These are phyloP conservation scores for Tragelaphus eurycerus DNA, from an alignment of 2,797 vertebrate species.

Conservation along the genomic window DNA sequence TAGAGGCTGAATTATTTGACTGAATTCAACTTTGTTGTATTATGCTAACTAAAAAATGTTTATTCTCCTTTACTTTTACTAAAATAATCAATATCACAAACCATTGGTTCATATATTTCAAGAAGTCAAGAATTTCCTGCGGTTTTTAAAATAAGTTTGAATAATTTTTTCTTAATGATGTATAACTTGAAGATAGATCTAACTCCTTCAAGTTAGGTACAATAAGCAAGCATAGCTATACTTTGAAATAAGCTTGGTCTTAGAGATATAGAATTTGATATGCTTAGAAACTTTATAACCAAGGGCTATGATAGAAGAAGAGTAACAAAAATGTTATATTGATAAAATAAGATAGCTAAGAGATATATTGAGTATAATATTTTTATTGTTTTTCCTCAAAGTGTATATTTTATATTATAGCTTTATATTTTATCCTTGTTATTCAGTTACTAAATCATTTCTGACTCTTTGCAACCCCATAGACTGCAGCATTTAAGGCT, in stretches of 20 bases:
- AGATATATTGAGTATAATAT: not conserved
- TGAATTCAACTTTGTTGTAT: slow-evolving; percentile 55
- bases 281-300: not conserved
- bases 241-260: not conserved
- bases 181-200: not conserved
- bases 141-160: not conserved
- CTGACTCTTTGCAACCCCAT: not conserved
- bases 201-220: not conserved
- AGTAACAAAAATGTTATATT: not conserved
- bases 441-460: not conserved
- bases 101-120: not conserved
- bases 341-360: not conserved
- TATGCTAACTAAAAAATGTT: not conserved
- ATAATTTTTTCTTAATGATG: not conserved
- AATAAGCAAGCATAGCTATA: not conserved
- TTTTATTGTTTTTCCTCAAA: not conserved
- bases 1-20: slow-evolving; percentile 41
- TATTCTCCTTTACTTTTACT: slow-evolving; percentile 31
- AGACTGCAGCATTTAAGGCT: not conserved
- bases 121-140: not conserved
- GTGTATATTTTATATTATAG: not conserved
- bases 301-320: not conserved
- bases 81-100: slow-evolving; percentile 31
- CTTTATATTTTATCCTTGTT: not conserved
- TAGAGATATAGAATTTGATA: not conserved